phyloP scores from a whole-genome alignment of 2,888 invertebrate genomes.

The Anarsia innoxiella region DNA sequence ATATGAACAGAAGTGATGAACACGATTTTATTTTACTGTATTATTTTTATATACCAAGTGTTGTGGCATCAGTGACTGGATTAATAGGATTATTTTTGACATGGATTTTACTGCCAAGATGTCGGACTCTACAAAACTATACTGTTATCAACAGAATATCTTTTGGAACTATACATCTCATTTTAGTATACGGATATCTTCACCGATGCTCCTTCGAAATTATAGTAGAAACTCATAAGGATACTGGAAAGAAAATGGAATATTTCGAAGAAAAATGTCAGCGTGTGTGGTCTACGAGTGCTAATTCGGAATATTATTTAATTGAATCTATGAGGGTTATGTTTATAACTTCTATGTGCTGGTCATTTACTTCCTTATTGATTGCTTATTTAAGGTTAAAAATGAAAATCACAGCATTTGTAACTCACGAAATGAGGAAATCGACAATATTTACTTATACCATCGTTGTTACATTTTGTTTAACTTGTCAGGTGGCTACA shows the following conservation, averaged over 20 bases:
- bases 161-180: slow-evolving; percentile 21
- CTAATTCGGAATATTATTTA: no score
- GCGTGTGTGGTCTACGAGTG: no score
- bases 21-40: not conserved
- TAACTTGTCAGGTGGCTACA: no score
- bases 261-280: no score
- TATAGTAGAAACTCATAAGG: no score
- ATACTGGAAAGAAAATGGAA: no score
- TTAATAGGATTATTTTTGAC: slow-evolving; percentile 8
- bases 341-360: no score
- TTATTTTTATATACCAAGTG: not conserved
- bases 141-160: slow-evolving; percentile 23
- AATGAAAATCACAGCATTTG: not conserved
- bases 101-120: slow-evolving; percentile 25
- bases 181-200: not conserved
- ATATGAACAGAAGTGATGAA: no score
- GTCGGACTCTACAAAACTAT: slow-evolving; percentile 28
- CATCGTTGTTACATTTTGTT: not conserved
- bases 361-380: no score
- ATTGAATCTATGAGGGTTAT: no score
- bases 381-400: no score
- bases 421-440: slow-evolving; percentile 9
- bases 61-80: not conserved
- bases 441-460: slow-evolving; percentile 3
- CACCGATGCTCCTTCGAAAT: not conserved